A percentile compares a stretch with the other conserved stretches of the same genome.
phyloP scores from a whole-genome alignment of 2,888 invertebrate species.

The Drosophila mimetica region DNA sequence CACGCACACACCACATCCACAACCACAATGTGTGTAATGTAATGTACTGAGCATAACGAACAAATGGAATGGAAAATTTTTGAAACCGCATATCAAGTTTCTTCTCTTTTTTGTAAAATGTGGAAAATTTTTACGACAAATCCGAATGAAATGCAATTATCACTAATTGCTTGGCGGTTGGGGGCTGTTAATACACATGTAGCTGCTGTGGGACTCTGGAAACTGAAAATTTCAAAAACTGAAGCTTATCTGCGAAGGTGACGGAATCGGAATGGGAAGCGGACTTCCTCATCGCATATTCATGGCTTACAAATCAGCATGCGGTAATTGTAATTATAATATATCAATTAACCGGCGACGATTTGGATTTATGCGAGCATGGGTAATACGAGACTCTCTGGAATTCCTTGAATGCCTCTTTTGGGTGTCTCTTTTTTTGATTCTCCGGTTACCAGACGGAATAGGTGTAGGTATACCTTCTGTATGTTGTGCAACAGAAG shows the following conservation, averaged over 20 bases:
- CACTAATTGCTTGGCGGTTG: constrained; percentile 55
- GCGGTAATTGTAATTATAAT: constrained; percentile 27
- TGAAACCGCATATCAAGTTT: constrained; percentile 42
- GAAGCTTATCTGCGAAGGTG: constrained; percentile 34
- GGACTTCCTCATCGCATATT: constrained; percentile 60
- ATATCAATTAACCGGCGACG: constrained; percentile 32
- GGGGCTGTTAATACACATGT: constrained; percentile 6
- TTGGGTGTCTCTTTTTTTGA: constrained; percentile 23
- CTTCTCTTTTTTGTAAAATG: constrained; percentile 37
- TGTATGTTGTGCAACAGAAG: constrained; percentile 61
- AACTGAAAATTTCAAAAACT: constrained; percentile 21
- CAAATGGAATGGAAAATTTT: constrained; percentile 64
- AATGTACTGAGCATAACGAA: constrained; percentile 33
- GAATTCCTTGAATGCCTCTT: constrained; percentile 49
- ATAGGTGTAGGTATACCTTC: constrained; percentile 36
- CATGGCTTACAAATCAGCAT: constrained; percentile 12
- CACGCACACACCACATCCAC: constrained; percentile 3
- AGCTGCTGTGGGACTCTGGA: constrained; percentile 18
- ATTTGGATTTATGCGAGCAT: constrained; percentile 21
- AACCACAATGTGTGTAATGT: constrained; percentile 16
- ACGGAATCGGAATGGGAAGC: constrained; percentile 28
- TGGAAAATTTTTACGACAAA: constrained; percentile 62
- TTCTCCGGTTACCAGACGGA: constrained; percentile 38
- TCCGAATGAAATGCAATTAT: constrained; percentile 61
- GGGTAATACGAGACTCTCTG: constrained; percentile 58